phyloP scores from a whole-genome alignment of 1,140 invertebrate genomes.

The Ips nitidus region DNA sequence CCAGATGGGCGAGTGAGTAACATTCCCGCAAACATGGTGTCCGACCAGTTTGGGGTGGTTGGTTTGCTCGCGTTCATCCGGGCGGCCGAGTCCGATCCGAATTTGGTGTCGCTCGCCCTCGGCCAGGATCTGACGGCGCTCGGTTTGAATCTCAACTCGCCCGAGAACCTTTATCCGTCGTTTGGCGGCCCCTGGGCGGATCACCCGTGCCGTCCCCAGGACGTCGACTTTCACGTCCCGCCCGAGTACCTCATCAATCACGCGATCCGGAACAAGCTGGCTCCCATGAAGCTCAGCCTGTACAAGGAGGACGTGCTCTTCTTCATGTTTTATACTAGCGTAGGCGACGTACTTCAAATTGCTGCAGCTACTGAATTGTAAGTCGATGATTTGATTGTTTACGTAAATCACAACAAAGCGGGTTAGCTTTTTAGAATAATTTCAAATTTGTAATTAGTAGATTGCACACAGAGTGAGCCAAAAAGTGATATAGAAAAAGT shows the following conservation, averaged over 20 bases:
- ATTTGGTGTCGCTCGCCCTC: slow-evolving; percentile 91
- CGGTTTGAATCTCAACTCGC: slow-evolving; percentile 96
- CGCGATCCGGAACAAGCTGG: slow-evolving; percentile 88
- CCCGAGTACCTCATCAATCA: slow-evolving; percentile 97
- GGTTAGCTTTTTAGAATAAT: too few relatives aligned
- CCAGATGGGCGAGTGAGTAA: slow-evolving; percentile 97
- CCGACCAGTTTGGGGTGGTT: slow-evolving; percentile 99
- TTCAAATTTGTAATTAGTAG: too few relatives aligned
- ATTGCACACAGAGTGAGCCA: too few relatives aligned
- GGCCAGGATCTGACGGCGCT: slow-evolving; percentile 97
- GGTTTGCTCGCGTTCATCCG: slow-evolving; percentile 96
- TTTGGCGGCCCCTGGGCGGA: slow-evolving; percentile 99
- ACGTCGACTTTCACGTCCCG: slow-evolving; percentile 98
- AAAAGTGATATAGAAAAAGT: too few relatives aligned
- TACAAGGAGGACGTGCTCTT: slow-evolving; percentile 99
- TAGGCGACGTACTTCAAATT: slow-evolving; percentile 95
- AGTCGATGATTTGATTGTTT: slow-evolving; percentile 54
- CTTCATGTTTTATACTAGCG: slow-evolving; percentile 99
- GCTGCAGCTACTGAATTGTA: slow-evolving; percentile 95
- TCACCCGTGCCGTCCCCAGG: slow-evolving; percentile 94
- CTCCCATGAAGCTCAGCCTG: slow-evolving; percentile 91
- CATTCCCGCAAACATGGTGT: slow-evolving; percentile 97
- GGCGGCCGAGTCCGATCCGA: slow-evolving; percentile 94
- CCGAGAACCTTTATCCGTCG: slow-evolving; percentile 94
- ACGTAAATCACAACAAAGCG: not conserved